Evolutionary conservation across 2,113 vertebrate species (phyloP).

Genomic region (Eudyptes chrysolophus): DNA sequence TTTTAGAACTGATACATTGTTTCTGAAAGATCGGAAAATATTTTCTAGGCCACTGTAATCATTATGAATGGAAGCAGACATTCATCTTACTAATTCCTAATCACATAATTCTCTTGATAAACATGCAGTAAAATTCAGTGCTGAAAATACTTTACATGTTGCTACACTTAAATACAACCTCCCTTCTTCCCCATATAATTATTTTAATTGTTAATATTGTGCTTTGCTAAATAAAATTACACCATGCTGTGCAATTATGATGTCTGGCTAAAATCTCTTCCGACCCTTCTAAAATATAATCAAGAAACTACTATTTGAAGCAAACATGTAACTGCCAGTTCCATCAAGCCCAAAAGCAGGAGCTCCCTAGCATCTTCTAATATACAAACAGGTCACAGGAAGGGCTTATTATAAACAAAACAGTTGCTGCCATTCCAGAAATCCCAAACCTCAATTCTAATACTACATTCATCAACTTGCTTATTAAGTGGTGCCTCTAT

Average conservation of each 20-base stretch:
- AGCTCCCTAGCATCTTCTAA: neutral
- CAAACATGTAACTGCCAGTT: neutral
- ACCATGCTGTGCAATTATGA: neutral
- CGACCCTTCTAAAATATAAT: neutral
- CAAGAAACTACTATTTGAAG: neutral
- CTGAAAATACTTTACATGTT: neutral
- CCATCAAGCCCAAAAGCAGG: neutral
- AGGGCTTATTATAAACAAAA: neutral
- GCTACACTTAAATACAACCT: neutral
- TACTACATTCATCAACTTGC: neutral
- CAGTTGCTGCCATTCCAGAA: neutral
- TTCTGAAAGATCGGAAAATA: neutral
- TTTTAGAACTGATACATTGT: neutral
- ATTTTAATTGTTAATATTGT: slow-evolving; percentile 10
- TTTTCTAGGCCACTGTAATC: neutral
- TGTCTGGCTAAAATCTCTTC: neutral
- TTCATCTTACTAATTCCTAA: neutral
- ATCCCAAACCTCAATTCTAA: neutral
- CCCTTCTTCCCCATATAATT: neutral
- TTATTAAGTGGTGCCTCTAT: neutral
- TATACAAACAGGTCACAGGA: neutral
- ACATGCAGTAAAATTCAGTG: neutral
- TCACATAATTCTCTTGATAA: neutral
- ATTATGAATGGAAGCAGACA: neutral
- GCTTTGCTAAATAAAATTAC: slow-evolving; percentile 17